phyloP scores from a whole-genome alignment of 1,140 invertebrate species.

The Calosoma granatense region DNA sequence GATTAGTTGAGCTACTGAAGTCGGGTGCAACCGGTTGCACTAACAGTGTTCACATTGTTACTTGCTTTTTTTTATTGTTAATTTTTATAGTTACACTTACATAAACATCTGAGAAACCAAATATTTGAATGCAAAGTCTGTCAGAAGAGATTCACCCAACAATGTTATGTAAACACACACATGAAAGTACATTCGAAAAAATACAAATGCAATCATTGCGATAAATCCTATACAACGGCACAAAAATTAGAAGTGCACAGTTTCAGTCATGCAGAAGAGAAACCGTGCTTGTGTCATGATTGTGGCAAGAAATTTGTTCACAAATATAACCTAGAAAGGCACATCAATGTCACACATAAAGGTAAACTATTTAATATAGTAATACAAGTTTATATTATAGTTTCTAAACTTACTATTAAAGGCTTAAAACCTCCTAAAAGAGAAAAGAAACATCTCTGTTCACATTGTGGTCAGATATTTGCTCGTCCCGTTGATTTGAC shows the following conservation, averaged over 20 bases:
- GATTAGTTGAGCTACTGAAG: no score
- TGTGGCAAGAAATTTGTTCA: conserved; percentile 2
- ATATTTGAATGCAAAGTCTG: not conserved
- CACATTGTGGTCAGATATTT: conserved; percentile 5
- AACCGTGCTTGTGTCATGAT: conserved; percentile 2
- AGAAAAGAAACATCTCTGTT: conserved; percentile 3
- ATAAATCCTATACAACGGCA: not conserved
- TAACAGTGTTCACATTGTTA: no score
- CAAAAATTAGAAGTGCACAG: not conserved
- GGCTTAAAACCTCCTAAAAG: not conserved
- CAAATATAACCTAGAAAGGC: not conserved
- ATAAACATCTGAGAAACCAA: not conserved
- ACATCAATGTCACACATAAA: conserved; percentile 1
- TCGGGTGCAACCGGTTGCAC: no score
- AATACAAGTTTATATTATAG: not conserved
- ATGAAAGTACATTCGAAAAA: conserved; percentile 1
- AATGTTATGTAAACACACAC: not conserved
- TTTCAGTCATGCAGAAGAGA: conserved; percentile 1
- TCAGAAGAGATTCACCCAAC: not conserved
- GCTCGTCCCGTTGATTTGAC: not conserved
- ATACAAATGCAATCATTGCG: not conserved
- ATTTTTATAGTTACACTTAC: not conserved
- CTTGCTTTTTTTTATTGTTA: no score
- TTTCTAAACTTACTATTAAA: not conserved
- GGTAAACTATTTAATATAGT: conserved; percentile 2